Conservation (phyloP, 2,888 invertebrate species). For the Pristionchus japonicus region DNA sequence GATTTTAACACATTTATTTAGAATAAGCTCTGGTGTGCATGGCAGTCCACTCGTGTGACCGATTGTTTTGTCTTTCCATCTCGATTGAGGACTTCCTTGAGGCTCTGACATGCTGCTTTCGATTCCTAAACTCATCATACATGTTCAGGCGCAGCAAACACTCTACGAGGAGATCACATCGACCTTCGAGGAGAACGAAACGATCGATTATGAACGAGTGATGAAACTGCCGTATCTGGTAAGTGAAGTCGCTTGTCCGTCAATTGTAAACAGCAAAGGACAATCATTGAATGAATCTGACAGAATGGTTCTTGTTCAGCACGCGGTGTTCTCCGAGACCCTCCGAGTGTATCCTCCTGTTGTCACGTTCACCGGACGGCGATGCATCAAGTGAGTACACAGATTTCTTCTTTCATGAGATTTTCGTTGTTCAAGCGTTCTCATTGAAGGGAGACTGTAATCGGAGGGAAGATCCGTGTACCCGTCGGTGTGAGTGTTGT, state of each 20-base stretch:
- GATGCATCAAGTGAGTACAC: conserved; percentile 29
- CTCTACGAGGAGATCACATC: conserved; percentile 17
- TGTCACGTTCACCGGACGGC: conserved; percentile 16
- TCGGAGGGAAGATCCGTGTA: conserved; percentile 22
- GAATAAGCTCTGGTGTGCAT: background rate
- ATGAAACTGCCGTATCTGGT: conserved; percentile 41
- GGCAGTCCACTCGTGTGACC: background rate
- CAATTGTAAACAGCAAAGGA: background rate
- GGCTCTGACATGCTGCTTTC: background rate
- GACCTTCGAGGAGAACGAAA: conserved; percentile 13
- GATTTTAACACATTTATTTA: background rate
- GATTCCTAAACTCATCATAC: background rate
- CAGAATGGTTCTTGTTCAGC: too few species aligned
- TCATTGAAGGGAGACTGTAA: conserved; percentile 22
- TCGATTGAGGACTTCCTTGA: too few species aligned
- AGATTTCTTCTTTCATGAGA: background rate
- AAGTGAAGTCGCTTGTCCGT: background rate
- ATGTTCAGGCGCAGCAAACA: background rate
- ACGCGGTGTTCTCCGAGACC: conserved; percentile 41
- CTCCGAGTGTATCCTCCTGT: conserved; percentile 37
- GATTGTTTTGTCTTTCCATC: too few species aligned
- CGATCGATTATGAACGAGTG: conserved; percentile 40
- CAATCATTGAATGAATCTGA: too few species aligned
- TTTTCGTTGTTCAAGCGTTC: too few species aligned
- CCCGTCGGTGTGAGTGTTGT: conserved; percentile 38